Conservation (phyloP, 2,888 invertebrate genomes). For the Cerastis rubricosa region DNA sequence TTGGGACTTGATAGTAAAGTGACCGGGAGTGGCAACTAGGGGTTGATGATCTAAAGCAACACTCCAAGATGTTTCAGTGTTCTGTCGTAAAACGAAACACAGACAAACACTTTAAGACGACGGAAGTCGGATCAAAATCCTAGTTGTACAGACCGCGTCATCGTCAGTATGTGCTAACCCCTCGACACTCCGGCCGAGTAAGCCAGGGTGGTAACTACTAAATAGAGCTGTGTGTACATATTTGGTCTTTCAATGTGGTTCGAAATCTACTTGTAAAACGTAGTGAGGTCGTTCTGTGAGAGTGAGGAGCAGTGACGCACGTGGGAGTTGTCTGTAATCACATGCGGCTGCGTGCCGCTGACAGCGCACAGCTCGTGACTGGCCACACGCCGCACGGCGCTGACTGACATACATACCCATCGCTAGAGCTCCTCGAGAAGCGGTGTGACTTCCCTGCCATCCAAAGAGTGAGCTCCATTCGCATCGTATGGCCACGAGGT, state of each 20-base stretch:
- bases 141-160: not conserved
- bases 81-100: not conserved
- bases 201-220: too few relatives aligned
- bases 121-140: not conserved
- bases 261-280: not conserved
- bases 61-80: not conserved
- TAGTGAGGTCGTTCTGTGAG: not conserved
- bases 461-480: not conserved
- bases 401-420: constrained; percentile 30
- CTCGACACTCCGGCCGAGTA: too few relatives aligned
- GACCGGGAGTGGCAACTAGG: not conserved
- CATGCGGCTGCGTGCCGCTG: constrained; percentile 3
- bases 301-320: not conserved
- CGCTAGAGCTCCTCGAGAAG: not conserved
- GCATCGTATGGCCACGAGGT: not conserved
- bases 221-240: not conserved
- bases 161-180: too few relatives aligned
- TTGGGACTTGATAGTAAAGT: not conserved
- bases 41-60: not conserved
- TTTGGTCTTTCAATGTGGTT: not conserved
- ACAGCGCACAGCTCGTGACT: constrained; percentile 27
- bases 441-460: not conserved
- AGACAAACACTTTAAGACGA: not conserved
- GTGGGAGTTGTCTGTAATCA: not conserved
- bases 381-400: constrained; percentile 28